Base-by-base conservation (phyloP, 2,113 vertebrate genomes). In the Diadophis punctatus region DNA sequence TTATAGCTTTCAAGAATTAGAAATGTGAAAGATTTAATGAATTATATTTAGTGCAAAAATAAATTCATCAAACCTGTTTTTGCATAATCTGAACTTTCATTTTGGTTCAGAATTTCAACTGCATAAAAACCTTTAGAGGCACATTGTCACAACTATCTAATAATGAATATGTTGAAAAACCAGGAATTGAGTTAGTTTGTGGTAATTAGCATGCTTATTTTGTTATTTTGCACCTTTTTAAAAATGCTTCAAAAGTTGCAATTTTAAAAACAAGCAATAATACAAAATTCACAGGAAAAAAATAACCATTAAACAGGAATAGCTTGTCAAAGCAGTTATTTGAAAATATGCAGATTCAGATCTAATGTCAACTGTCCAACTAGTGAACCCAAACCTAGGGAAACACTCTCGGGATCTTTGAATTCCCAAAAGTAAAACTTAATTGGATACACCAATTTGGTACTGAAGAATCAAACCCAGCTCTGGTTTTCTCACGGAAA, bases 111-210 rank as follows among this genome's bases (percentile, higher is more conserved):
- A 86, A 95, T 96, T 94, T 0, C 0, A 94, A 95, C 92, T 88
- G 30, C 0, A 0, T 95, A 94, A 96, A 95, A 95, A 96, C 3
- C 58, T 27, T 60, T 27, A 85, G 18, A 39, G 96, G 89, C 39
- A 95, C 93, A 95, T 93, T 94, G 88, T 88, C 89, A 56, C 60
- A 80, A 55, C 94, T 93, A 94, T 95, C 95, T 95, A 89, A 46
- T 93, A 58, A 89, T 0, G 0, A 23, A 23, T 87, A 4, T 46
- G 46, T 94, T 60, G 52, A 34, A 89, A 58, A 58, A 85, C 16
- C 90, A 25, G 92, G 91, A 93, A 94, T 46, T 52, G 27, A 43
- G 22, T 80, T 51, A 60, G 10, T 74, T 25, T 14, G 8, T 51
- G 30, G 8, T 46, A 43, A 43, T 58, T 89, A 34, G 1, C 34